A percentile compares a stretch with the other conserved stretches of the same genome.
phyloP scores from a whole-genome alignment of 1,140 invertebrate genomes.

The Trichonephila clavipes region DNA sequence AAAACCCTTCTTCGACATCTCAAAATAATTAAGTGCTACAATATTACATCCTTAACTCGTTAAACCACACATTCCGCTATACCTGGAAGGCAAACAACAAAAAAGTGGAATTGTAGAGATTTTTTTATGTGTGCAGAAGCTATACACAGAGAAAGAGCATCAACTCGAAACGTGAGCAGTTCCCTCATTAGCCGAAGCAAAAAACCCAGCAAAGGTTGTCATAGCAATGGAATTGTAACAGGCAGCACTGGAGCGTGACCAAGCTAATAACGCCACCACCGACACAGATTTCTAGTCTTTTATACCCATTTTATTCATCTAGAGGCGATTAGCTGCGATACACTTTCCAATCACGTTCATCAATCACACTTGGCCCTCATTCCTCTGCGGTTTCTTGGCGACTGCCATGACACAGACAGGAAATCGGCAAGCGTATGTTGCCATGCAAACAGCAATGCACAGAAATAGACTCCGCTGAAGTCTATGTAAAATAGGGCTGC shows the following conservation, averaged over 20 bases:
- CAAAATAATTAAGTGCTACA: no score
- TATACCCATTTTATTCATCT: conserved; percentile 25
- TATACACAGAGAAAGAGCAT: background rate
- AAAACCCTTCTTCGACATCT: background rate
- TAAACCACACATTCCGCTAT: background rate
- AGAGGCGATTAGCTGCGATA: conserved; percentile 27
- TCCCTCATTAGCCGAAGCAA: conserved; percentile 18
- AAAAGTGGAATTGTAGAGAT: background rate
- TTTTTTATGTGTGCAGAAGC: background rate
- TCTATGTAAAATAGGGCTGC: background rate
- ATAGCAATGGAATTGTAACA: conserved; percentile 65
- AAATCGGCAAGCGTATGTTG: background rate
- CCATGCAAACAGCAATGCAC: background rate
- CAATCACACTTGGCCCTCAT: conserved; percentile 38
- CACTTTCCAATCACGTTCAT: conserved; percentile 71
- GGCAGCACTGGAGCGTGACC: conserved; percentile 41
- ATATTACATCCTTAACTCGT: no score
- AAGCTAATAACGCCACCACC: conserved; percentile 63
- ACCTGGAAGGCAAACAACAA: background rate
- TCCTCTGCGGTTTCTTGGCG: conserved; percentile 19
- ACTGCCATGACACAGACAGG: conserved; percentile 20
- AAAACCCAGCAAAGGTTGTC: conserved; percentile 8
- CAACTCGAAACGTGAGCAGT: conserved; percentile 26
- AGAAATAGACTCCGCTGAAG: background rate
- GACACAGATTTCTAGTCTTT: conserved; percentile 60